These are phyloP conservation scores for Bombus affinis DNA, from an alignment of 1,140 invertebrate species.

Conservation along the genomic window DNA sequence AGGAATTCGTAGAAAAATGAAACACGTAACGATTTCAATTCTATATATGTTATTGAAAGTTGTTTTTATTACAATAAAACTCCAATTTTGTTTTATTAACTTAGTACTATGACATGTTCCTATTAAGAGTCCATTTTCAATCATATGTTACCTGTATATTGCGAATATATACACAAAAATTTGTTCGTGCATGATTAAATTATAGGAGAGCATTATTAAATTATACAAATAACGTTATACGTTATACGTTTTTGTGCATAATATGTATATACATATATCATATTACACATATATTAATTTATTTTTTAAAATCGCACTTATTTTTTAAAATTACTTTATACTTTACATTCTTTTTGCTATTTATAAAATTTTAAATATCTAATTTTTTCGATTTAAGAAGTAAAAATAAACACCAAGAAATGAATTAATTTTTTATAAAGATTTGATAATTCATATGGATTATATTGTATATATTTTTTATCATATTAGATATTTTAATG, in stretches of 20 bases:
- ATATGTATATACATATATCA: neutral
- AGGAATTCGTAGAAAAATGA: neutral
- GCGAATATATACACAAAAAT: neutral
- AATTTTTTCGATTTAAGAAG: neutral
- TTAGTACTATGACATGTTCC: neutral
- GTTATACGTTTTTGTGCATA: neutral
- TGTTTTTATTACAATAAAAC: constrained; percentile 6
- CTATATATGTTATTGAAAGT: neutral
- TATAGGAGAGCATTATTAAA: neutral
- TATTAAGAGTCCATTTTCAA: neutral
- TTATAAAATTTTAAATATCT: neutral
- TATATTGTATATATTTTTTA: neutral
- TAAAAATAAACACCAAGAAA: neutral
- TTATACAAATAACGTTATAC: neutral
- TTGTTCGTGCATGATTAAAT: neutral
- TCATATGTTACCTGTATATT: neutral
- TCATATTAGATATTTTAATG: neutral
- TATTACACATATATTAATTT: neutral
- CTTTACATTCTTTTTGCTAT: neutral
- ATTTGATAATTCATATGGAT: neutral
- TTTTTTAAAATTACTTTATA: neutral
- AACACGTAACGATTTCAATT: neutral
- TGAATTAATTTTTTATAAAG: neutral
- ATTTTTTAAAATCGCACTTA: neutral
- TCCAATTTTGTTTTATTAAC: neutral